phyloP scores from a whole-genome alignment of 2,797 vertebrate genomes.

The Phataginus tetradactyla region DNA sequence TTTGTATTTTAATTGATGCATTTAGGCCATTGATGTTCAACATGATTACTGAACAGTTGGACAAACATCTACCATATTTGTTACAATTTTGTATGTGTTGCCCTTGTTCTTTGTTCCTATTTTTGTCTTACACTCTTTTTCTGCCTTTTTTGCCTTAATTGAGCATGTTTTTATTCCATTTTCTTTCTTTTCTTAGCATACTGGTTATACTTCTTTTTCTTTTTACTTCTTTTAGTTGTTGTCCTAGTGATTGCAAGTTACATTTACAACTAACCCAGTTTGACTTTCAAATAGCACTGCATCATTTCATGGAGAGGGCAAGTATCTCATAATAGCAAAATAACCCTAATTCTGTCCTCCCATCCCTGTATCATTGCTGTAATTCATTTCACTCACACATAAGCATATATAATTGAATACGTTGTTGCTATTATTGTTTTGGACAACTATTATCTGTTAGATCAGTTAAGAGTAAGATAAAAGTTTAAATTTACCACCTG shows the following conservation, averaged over 20 bases:
- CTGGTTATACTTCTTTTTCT: background rate
- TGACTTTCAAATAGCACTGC: background rate
- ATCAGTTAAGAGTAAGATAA: background rate
- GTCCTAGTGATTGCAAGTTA: background rate
- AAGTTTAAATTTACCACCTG: background rate
- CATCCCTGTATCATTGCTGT: background rate
- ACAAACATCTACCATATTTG: background rate
- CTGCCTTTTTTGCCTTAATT: background rate
- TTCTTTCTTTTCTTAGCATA: background rate
- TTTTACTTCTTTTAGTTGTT: background rate
- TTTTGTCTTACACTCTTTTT: background rate
- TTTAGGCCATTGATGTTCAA: background rate
- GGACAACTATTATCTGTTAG: background rate
- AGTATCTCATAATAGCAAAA: background rate
- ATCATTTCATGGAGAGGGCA: background rate
- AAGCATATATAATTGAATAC: background rate
- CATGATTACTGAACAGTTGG: background rate
- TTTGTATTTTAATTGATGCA: background rate
- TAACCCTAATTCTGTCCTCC: background rate
- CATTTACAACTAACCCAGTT: background rate
- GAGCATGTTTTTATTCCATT: background rate
- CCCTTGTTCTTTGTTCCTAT: background rate
- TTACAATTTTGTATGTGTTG: background rate
- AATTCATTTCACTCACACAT: background rate
- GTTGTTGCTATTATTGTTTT: background rate